These are phyloP conservation scores for Osmoderma eremita DNA, from an alignment of 2,888 invertebrate species.

Conservation along the genomic window DNA sequence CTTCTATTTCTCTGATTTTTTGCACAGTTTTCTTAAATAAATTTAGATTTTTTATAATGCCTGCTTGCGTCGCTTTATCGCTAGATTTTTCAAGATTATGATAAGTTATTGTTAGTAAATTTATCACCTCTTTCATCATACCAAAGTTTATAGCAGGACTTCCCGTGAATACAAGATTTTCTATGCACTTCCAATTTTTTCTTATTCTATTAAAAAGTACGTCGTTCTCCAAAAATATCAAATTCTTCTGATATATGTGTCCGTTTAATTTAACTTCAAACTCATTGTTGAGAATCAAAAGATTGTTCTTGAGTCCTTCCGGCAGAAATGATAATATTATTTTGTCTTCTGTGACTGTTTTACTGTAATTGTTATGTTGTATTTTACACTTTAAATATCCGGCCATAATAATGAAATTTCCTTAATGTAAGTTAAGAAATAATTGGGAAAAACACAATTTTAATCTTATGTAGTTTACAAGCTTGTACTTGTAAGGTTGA, in stretches of 20 bases:
- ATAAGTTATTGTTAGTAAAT: conserved; percentile 40
- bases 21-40: conserved; percentile 43
- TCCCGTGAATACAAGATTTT: conserved; percentile 53
- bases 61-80: conserved; percentile 8
- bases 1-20: conserved; percentile 43
- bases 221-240: conserved; percentile 43
- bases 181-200: conserved; percentile 55
- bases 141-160: conserved; percentile 46
- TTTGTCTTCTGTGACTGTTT: conserved; percentile 20
- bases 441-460: too few species aligned
- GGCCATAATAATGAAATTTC: conserved; percentile 5
- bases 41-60: conserved; percentile 31
- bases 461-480: too few species aligned
- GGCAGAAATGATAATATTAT: conserved; percentile 2
- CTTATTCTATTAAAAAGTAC: conserved; percentile 46
- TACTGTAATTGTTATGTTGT: conserved; percentile 15
- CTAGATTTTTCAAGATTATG: conserved; percentile 23
- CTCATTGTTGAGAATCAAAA: conserved; percentile 1
- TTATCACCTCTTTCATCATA: conserved; percentile 49
- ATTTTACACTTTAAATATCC: conserved; percentile 38
- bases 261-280: conserved; percentile 38
- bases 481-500: too few species aligned
- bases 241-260: conserved; percentile 40
- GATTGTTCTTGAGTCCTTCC: conserved; percentile 12
- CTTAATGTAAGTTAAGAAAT: too few species aligned